Percentiles rank a stretch among this genome's conserved stretches.
These are phyloP conservation scores for Avahi laniger DNA, from an alignment of 2,797 vertebrate species.

Conservation along the genomic window DNA sequence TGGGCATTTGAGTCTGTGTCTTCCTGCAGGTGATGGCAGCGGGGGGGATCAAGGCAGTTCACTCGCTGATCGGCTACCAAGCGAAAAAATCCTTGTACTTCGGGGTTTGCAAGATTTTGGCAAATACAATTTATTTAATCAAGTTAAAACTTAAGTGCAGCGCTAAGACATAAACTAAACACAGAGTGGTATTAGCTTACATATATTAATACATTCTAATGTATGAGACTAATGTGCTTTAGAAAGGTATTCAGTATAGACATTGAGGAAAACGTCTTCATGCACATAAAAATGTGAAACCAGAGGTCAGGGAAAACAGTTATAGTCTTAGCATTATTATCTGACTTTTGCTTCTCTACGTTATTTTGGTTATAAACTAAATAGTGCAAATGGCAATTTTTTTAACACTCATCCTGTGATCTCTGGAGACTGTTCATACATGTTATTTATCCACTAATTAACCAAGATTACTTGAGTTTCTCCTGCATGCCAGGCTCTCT, in stretches of 20 bases:
- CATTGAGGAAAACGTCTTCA: not conserved
- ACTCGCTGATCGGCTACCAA: not conserved
- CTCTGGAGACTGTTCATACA: not conserved
- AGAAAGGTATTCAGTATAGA: not conserved
- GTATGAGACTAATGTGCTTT: not conserved
- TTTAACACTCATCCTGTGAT: not conserved
- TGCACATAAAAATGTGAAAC: not conserved
- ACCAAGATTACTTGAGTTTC: not conserved
- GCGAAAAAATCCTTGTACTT: not conserved
- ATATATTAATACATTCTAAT: not conserved
- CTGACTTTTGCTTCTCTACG: not conserved
- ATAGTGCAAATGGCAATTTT: not conserved
- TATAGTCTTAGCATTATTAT: not conserved
- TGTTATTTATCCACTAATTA: conserved; percentile 2
- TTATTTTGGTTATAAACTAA: not conserved
- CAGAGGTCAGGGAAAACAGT: not conserved
- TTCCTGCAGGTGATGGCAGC: not conserved
- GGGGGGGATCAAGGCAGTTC: not conserved
- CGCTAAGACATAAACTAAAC: not conserved
- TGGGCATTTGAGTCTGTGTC: not conserved
- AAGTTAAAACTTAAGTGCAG: not conserved
- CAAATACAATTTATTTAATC: not conserved
- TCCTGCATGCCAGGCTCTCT: not conserved
- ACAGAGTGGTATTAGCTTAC: not conserved
- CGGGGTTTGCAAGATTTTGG: not conserved